Evolutionary conservation across 1,140 invertebrate species (phyloP).

Genomic region (Heterodera carotae): DNA sequence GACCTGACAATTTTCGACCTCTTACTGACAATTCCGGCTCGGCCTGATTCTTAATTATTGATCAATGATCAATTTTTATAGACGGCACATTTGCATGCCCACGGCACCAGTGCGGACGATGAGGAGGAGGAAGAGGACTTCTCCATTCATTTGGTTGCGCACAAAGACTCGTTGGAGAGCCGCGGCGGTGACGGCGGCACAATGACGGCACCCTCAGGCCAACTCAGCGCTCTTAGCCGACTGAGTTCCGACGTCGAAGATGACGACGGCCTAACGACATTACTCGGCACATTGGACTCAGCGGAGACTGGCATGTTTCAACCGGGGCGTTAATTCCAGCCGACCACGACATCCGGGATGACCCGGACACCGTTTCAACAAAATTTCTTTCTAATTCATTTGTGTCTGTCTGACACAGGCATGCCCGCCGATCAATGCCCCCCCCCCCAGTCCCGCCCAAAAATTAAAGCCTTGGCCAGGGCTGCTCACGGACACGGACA

Average conservation of each 20-base stretch:
- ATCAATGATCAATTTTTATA: neutral
- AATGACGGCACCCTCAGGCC: neutral
- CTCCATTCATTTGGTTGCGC: conserved; percentile 11
- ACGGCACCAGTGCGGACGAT: neutral
- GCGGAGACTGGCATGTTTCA: conserved; percentile 8
- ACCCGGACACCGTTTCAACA: no score
- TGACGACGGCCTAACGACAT: neutral
- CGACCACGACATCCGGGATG: no score
- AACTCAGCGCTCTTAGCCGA: neutral
- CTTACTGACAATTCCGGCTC: neutral
- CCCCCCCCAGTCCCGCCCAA: no score
- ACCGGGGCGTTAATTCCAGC: neutral
- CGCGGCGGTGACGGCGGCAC: neutral
- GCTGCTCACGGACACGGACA: no score
- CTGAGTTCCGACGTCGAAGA: neutral
- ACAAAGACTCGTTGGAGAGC: conserved; percentile 21
- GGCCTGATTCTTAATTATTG: no score
- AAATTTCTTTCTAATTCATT: no score
- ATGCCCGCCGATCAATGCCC: no score
- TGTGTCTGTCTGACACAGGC: no score
- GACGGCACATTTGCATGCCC: neutral
- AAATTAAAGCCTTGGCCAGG: no score
- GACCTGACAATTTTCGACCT: no score
- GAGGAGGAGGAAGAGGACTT: conserved; percentile 15
- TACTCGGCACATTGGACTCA: neutral